Conservation (phyloP, 2,113 vertebrate species). For the Anguilla japonica region DNA sequence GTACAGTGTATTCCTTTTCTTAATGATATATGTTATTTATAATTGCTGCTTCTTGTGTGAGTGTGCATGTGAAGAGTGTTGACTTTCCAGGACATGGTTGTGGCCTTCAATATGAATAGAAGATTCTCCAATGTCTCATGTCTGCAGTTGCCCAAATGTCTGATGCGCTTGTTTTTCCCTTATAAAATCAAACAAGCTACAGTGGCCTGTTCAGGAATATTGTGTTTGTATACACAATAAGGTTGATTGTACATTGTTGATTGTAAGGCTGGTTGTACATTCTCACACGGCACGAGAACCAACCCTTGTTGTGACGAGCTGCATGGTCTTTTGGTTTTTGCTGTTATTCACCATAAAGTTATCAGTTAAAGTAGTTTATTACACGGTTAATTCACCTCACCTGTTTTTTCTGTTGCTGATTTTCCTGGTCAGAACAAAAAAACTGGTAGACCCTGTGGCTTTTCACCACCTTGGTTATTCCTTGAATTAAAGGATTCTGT, state of each 20-base stretch:
- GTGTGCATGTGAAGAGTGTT: conserved; percentile 17
- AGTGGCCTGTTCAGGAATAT: not conserved
- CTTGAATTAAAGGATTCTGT: not conserved
- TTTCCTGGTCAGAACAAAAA: too few species aligned
- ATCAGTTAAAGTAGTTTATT: too few species aligned
- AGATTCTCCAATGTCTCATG: not conserved
- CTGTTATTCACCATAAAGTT: not conserved
- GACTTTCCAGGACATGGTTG: not conserved
- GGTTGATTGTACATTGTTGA: too few species aligned
- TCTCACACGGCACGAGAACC: too few species aligned
- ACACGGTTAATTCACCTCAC: too few species aligned
- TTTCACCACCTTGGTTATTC: not conserved
- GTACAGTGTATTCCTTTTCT: conserved; percentile 32
- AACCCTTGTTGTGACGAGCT: too few species aligned
- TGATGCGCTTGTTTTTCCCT: not conserved
- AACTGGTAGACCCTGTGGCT: too few species aligned
- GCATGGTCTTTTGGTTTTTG: not conserved
- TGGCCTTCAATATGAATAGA: not conserved
- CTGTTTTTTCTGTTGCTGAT: too few species aligned
- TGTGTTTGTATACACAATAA: not conserved
- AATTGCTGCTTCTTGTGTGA: conserved; percentile 55
- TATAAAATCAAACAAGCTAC: not conserved
- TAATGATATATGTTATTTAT: conserved; percentile 47
- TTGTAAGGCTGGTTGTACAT: not conserved
- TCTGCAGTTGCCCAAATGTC: not conserved